Evolutionary conservation across 1,140 invertebrate species (phyloP), one percentile per base, ranked within the genome.

Genomic region (Anastrepha obliqua): DNA sequence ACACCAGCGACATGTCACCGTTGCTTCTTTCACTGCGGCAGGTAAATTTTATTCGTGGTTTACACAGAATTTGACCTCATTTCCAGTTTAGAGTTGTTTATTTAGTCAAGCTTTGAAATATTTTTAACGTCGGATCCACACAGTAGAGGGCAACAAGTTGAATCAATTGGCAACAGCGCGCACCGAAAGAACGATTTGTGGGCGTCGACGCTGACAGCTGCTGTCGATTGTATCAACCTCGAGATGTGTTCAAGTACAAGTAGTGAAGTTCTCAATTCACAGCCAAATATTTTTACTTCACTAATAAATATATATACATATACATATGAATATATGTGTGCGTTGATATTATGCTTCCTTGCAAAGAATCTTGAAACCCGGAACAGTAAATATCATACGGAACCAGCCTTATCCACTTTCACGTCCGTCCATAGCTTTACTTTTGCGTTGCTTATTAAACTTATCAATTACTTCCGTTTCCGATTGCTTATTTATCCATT

Each of bases 131-230:
- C 5, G 64, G 6, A 15, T 64, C 17, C n/a, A 67, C 7, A 15
- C 9, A 9, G 7, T 6, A 55, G 74, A 55, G 47, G 74, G 74
- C 74, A 81, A 81, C 74, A 81, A 81, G 74, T 81, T 81, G 47
- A 81, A n/a, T 2, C 11, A 74, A 58, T 55, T 51, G 74, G 3
- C 47, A 81, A 5, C n/a, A 17, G 60, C 15, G 13, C 9, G 55
- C 42, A 8, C 44, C 44, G 47, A 55, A 4, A n/a, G 44, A 15
- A 47, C 11, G 74, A 55, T 78, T 78, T 81, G 74, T 81, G 74
- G 74, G 74, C 74, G 74, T 81, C 44, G 74, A 55, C 74, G 47
- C 44, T 42, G 47, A 55, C 47, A 51, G 44, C 20, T 47, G 47
- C 42, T 74, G 70, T 17, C 42, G 39, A 17, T 51, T 81, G 74